Percentiles rank a stretch among this genome's conserved stretches.
Evolutionary conservation across 2,888 invertebrate species (phyloP).

Genomic region (Cremastinae sp.): DNA sequence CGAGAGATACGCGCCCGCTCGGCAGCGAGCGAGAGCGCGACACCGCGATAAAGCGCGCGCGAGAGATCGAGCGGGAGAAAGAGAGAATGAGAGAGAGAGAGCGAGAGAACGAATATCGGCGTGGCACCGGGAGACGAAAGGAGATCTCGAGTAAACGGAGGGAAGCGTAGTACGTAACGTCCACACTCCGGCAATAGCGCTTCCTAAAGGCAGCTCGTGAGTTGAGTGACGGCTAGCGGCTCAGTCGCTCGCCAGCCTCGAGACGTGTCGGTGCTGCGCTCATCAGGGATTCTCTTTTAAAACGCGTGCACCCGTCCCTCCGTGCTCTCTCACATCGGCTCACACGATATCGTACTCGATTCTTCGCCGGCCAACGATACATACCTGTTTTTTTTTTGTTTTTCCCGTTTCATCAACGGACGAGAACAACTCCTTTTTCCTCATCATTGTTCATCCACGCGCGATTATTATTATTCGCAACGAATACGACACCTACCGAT

Average conservation of each 20-base stretch:
- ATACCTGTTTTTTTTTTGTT: constrained; percentile 32
- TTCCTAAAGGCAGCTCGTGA: constrained; percentile 69
- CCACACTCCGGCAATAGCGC: constrained; percentile 59
- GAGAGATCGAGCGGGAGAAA: not conserved
- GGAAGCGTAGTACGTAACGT: constrained; percentile 52
- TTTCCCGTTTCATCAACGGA: not conserved
- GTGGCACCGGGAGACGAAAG: constrained; percentile 19
- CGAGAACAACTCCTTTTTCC: not conserved
- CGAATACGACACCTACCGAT: not conserved
- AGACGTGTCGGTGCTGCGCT: constrained; percentile 66
- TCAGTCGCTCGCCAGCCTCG: constrained; percentile 77
- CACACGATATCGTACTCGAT: constrained; percentile 58
- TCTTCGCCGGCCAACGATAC: not conserved
- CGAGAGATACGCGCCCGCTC: constrained; percentile 44
- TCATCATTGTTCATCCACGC: not conserved
- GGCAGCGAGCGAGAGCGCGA: constrained; percentile 48
- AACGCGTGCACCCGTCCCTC: constrained; percentile 51
- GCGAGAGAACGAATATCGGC: constrained; percentile 18
- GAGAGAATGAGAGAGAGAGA: constrained; percentile 24
- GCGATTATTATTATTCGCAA: not conserved
- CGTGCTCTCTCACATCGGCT: too few species aligned
- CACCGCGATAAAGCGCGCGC: constrained; percentile 21
- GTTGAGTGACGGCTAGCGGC: constrained; percentile 66
- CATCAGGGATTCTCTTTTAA: not conserved
- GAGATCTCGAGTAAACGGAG: constrained; percentile 57